Percentiles rank a stretch among this genome's conserved stretches.
phyloP scores from a whole-genome alignment of 2,888 invertebrate species.

The Pseudococcus longispinus region DNA sequence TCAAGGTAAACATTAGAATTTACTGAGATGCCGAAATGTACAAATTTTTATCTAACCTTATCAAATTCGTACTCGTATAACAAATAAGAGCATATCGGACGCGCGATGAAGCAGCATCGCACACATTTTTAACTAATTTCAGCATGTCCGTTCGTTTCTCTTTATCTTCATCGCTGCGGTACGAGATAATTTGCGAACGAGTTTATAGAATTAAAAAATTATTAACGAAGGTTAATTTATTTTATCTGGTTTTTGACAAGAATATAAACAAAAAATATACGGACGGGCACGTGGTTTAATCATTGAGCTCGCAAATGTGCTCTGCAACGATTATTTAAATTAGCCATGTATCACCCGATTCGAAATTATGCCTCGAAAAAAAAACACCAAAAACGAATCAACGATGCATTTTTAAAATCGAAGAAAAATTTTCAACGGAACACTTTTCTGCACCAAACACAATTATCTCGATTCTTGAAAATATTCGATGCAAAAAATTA shows the following conservation, averaged over 20 bases:
- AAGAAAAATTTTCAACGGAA: background rate
- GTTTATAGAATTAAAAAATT: background rate
- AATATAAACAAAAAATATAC: background rate
- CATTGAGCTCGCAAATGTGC: background rate
- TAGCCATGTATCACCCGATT: too few relatives aligned
- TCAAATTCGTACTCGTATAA: background rate
- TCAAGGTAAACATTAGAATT: slow-evolving; percentile 38
- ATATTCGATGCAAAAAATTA: background rate
- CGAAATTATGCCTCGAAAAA: background rate
- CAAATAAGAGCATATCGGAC: slow-evolving; percentile 34
- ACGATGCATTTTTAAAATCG: background rate
- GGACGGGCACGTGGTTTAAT: background rate
- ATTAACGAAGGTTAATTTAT: slow-evolving; percentile 1
- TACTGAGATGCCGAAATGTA: slow-evolving; percentile 20
- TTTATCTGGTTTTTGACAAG: background rate
- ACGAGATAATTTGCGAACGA: background rate
- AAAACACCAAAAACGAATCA: background rate
- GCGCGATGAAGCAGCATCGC: background rate
- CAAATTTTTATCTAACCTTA: slow-evolving; percentile 20
- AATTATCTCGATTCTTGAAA: background rate
- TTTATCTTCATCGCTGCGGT: background rate
- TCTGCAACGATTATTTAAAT: too few relatives aligned
- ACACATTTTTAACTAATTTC: background rate
- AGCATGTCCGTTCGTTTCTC: background rate
- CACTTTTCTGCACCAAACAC: background rate